These are phyloP conservation scores for Himalopsyche anomala DNA, from an alignment of 2,888 invertebrate species.

Conservation along the genomic window DNA sequence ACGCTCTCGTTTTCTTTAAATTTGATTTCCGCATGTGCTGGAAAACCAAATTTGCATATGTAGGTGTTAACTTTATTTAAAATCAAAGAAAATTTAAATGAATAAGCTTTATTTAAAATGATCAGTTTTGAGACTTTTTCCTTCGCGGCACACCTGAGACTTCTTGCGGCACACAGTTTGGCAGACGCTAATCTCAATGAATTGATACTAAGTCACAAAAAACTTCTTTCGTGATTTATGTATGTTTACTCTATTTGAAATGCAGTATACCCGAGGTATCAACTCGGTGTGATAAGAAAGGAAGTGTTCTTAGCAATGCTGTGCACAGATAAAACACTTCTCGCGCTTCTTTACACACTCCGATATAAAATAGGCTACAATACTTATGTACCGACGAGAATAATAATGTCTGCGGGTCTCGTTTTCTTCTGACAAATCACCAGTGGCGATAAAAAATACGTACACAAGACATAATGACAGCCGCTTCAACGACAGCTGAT, in stretches of 20 bases:
- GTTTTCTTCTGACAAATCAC: constrained; percentile 37
- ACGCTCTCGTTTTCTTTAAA: no score
- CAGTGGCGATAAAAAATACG: constrained; percentile 36
- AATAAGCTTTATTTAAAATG: no score
- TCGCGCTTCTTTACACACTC: neutral
- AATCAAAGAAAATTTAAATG: no score
- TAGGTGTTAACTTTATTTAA: no score
- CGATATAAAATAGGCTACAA: constrained; percentile 23
- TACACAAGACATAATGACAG: constrained; percentile 9
- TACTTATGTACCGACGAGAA: neutral
- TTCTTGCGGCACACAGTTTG: no score
- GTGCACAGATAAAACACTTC: neutral
- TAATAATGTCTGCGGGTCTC: constrained; percentile 16
- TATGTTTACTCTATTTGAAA: neutral
- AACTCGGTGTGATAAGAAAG: neutral
- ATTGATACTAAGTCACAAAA: no score
- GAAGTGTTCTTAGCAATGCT: neutral
- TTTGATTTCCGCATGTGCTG: no score
- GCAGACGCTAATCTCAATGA: no score
- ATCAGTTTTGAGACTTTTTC: no score
- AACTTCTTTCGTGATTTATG: neutral
- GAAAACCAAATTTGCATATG: no score
- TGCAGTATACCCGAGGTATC: neutral
- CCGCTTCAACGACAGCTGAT: constrained; percentile 1
- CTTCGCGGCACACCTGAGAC: no score